A percentile compares a stretch with the other conserved stretches of the same genome.
These are phyloP conservation scores for Alouatta palliata DNA, from an alignment of 2,113 vertebrate species.

Conservation along the genomic window DNA sequence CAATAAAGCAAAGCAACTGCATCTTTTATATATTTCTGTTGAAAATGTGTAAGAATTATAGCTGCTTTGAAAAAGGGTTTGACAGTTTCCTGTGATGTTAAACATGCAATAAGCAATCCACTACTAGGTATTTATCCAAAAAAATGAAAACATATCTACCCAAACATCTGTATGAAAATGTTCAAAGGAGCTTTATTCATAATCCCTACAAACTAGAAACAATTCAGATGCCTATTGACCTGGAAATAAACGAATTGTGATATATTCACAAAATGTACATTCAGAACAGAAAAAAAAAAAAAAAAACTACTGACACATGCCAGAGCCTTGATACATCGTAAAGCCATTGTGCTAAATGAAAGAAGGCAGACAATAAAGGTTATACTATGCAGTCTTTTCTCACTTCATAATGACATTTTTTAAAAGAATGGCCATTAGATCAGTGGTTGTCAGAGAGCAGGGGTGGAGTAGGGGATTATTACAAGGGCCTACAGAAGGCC, in stretches of 20 bases:
- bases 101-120: neutral
- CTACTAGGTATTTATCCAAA: neutral
- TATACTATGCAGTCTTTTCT: neutral
- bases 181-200: slow-evolving; percentile 46
- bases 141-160: slow-evolving; percentile 18
- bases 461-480: neutral
- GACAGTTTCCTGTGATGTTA: slow-evolving; percentile 14
- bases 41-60: neutral
- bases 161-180: neutral
- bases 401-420: neutral
- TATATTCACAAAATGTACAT: neutral
- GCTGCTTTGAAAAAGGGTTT: slow-evolving; percentile 8
- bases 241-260: slow-evolving; percentile 22
- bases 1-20: neutral
- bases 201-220: slow-evolving; percentile 5
- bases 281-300: neutral
- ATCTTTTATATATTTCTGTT: neutral
- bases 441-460: neutral
- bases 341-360: neutral
- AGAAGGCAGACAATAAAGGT: neutral
- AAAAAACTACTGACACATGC: neutral
- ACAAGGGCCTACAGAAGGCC: neutral
- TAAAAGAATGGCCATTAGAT: neutral
- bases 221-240: neutral
- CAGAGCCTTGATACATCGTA: neutral